These are phyloP conservation scores for Chionis minor DNA, from an alignment of 2,113 vertebrate species.

Conservation along the genomic window DNA sequence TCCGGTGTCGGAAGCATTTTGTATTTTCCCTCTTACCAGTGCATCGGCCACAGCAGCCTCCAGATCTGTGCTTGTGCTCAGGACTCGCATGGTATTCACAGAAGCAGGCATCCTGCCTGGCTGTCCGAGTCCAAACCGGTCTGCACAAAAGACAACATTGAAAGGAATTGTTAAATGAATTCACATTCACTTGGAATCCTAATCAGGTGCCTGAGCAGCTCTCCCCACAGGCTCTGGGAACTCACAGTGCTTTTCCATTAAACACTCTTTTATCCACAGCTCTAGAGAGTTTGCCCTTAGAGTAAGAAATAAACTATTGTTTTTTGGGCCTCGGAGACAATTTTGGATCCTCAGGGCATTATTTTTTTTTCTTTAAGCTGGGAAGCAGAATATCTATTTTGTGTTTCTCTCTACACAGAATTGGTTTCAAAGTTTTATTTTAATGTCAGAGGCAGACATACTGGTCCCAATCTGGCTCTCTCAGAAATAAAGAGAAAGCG, in stretches of 20 bases:
- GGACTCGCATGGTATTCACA: slow-evolving; percentile 92
- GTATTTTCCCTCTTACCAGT: slow-evolving; percentile 83
- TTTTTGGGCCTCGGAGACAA: not conserved
- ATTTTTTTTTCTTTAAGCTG: not conserved
- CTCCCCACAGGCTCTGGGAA: slow-evolving; percentile 33
- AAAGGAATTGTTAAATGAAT: slow-evolving; percentile 59
- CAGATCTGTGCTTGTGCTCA: slow-evolving; percentile 96
- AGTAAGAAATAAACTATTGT: slow-evolving; percentile 17
- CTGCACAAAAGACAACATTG: slow-evolving; percentile 76
- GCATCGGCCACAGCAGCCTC: slow-evolving; percentile 97
- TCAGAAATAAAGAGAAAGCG: not conserved
- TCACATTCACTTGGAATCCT: slow-evolving; percentile 46
- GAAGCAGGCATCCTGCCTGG: slow-evolving; percentile 92
- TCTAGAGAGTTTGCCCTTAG: not conserved
- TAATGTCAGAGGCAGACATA: not conserved
- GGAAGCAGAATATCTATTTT: not conserved
- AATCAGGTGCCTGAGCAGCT: slow-evolving; percentile 28
- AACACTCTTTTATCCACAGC: not conserved
- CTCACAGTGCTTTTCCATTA: slow-evolving; percentile 38
- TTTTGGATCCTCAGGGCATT: not conserved
- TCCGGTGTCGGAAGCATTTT: slow-evolving; percentile 59
- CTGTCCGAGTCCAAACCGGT: slow-evolving; percentile 94
- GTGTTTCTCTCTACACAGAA: not conserved
- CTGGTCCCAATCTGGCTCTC: not conserved
- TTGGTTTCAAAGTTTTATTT: not conserved